Base-by-base conservation (phyloP, 2,113 vertebrate species). In the Sturnira hondurensis region DNA sequence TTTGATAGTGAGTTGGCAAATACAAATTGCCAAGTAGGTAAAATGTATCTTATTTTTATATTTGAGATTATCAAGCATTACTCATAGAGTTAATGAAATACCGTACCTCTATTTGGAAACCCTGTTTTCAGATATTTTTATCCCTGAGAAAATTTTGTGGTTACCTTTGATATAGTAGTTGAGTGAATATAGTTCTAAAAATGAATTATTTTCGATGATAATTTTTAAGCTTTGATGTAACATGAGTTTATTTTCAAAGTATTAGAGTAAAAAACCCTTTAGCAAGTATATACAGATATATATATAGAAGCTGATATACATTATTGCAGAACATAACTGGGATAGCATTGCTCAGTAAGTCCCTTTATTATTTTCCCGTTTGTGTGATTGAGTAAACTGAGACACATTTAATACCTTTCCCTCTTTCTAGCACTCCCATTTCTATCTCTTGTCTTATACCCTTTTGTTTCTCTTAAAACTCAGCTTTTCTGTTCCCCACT, bases 101-200 rank as follows among this genome's bases (percentile, higher is more conserved):
- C 76, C 10, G 7, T 83, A 19, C 76, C 17, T 80, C 50, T 22
- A 24, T 92, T 94, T 94, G 61, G 80, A 87, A 89, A 86, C 12
- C 12, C 33, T 82, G 31, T 92, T 31, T 78, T 80, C 12, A 47
- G n/a, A 56, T 26, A 84, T 93, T 90, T 91, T 61, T 94, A 50
- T 83, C 17, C 45, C 12, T 61, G 31, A 84, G 45, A 80, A 90
- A 73, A 31, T 80, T 26, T 56, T 89, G 73, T 16, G 36, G 3
- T 56, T 73, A 33, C 20, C 20, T 85, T 71, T 54, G 43, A 31
- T 90, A 31, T 84, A n/a, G 14, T 82, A 85, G 58, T 82, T 85
- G 10, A 93, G 58, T 88, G n/a, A 83, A 78, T 84, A 58, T 63
- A 93, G 38, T 95, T 94, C 9, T 87, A 65, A 86, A 90, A 67